Evolutionary conservation across 1,140 invertebrate species (phyloP), one percentile per base, ranked within the genome.

Genomic region (Ceratina japonica): DNA sequence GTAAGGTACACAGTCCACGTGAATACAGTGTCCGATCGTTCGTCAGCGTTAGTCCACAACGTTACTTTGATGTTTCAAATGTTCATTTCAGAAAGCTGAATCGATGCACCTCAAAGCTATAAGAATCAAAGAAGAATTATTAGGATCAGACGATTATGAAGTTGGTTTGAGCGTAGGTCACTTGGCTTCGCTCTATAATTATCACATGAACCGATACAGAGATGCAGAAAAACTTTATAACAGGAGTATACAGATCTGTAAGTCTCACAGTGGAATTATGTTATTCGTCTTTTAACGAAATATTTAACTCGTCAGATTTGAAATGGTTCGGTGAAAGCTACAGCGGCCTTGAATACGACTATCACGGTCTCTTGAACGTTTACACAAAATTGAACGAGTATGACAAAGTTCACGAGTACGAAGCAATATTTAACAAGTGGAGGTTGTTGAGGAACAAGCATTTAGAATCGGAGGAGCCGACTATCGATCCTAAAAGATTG

Each of bases 271-370:
- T 12, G 18, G 74, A 31, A 44, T 20, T 44, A 8, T 20, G 12
- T 20, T 13, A 2, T 16, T 2, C 27, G 65, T 15, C n/a, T 49
- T 71, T 64, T 49, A 58, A 10, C 8, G 22, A n/a, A 44, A 78
- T 44, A 20, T 65, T 80, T 59, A 13, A 82, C 74, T 74, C 89
- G 91, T 24, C 88, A 97, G 96, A 95, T 87, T 92, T 96, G 76
- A 97, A 97, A 88, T 91, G 98, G 81, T 98, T 98, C 93, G 97
- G 97, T 3, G 94, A 96, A 87, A 95, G 95, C 51, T 98, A 98
- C 90, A 98, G 97, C 64, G 97, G 97, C 1, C 93, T 98, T 86
- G 97, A 98, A 92, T 98, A 98, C 90, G 97, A 98, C 93, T 98
- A 98, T 90, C 93, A 97, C 88, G 97, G 97, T 12, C 93, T 98